Conservation (phyloP, 2,888 invertebrate species). For the Eupithecia subumbrata region DNA sequence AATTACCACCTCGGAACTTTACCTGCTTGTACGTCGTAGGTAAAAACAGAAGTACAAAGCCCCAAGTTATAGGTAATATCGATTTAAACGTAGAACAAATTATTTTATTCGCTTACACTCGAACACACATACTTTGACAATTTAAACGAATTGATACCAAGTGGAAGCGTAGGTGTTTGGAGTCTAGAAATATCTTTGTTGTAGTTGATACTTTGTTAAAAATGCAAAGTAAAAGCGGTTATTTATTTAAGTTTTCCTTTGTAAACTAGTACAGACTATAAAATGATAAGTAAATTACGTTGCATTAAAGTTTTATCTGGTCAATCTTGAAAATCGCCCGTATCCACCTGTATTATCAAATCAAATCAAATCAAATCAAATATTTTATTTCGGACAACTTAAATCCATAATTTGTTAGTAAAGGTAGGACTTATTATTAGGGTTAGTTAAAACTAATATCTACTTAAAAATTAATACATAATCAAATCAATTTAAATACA, state of each 20-base stretch:
- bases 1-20: slow-evolving; percentile 19
- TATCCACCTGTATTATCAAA: neutral
- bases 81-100: neutral
- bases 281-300: neutral
- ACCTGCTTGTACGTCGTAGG: neutral
- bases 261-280: neutral
- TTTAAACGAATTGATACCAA: no score
- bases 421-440: no score
- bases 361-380: no score
- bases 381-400: no score
- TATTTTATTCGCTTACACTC: no score
- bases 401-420: no score
- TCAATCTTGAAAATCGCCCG: neutral
- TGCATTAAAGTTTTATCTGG: neutral
- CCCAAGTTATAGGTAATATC: neutral
- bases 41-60: no score
- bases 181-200: neutral
- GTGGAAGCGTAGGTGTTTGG: no score
- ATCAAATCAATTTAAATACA: no score
- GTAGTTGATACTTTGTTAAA: neutral
- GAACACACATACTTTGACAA: no score
- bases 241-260: neutral
- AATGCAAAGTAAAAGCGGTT: neutral
- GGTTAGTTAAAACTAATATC: no score
- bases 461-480: no score